Conservation (phyloP, 2,113 vertebrate genomes). For the Tetrao urogallus region DNA sequence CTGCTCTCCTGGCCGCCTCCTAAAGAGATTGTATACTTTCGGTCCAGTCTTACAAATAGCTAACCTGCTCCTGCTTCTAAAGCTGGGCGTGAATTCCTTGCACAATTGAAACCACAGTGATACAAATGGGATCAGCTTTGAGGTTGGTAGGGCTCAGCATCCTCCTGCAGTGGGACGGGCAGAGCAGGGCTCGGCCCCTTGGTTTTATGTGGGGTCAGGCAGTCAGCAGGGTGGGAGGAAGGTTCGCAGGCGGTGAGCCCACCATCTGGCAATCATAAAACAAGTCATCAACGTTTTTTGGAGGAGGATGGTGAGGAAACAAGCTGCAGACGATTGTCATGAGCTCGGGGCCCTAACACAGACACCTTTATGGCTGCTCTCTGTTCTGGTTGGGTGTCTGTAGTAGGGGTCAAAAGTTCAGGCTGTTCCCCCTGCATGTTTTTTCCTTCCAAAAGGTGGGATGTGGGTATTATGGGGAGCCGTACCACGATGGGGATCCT, state of each 20-base stretch:
- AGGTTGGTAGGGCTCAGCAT: not conserved
- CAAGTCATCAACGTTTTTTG: constrained; percentile 80
- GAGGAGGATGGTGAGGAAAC: constrained; percentile 68
- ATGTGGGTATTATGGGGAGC: constrained; percentile 29
- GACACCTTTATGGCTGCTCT: constrained; percentile 71
- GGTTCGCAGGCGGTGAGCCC: constrained; percentile 58
- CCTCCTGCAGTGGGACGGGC: not conserved
- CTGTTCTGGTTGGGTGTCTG: constrained; percentile 68
- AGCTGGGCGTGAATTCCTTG: not conserved
- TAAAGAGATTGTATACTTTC: not conserved
- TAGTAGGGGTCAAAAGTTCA: constrained; percentile 82
- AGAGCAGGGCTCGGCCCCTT: constrained; percentile 41
- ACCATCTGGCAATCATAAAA: constrained; percentile 94
- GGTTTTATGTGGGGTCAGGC: constrained; percentile 78
- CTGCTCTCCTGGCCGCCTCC: not conserved
- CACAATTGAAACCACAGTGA: not conserved
- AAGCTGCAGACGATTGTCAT: constrained; percentile 70
- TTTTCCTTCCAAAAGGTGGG: constrained; percentile 45
- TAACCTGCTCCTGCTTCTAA: not conserved
- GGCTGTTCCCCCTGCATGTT: constrained; percentile 34
- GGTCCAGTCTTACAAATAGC: not conserved
- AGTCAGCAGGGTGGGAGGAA: constrained; percentile 68
- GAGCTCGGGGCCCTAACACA: constrained; percentile 44
- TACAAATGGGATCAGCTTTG: not conserved
- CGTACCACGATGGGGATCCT: constrained; percentile 18